Percentiles rank a stretch among this genome's conserved stretches.
These are phyloP conservation scores for Myotis pilosus DNA, from an alignment of 2,797 vertebrate genomes.

Conservation along the genomic window DNA sequence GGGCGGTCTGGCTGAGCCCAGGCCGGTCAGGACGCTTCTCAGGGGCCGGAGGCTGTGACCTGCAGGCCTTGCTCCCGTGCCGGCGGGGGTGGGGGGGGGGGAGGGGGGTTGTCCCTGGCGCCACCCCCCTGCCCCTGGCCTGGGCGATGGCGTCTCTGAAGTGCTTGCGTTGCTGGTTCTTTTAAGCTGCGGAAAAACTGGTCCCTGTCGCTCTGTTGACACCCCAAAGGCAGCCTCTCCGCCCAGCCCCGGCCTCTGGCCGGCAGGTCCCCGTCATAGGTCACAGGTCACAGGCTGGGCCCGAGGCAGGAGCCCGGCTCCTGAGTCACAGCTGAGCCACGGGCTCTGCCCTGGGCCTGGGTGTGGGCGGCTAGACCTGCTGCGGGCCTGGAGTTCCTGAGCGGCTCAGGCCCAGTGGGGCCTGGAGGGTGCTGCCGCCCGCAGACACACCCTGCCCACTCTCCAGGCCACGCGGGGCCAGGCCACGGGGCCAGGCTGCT, in stretches of 20 bases:
- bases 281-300: too few species aligned
- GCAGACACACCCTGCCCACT: not conserved
- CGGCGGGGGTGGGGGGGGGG: not conserved
- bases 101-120: not conserved
- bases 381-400: not conserved
- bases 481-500: rapidly evolving
- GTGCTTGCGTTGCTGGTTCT: not conserved
- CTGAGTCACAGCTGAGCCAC: not conserved
- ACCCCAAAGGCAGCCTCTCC: not conserved
- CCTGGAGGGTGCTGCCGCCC: not conserved
- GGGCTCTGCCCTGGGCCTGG: not conserved
- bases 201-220: not conserved
- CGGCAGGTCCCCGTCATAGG: too few species aligned
- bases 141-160: not conserved
- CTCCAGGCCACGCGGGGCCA: rapidly evolving
- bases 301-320: not conserved
- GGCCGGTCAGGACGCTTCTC: rapidly evolving
- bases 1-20: rapidly evolving
- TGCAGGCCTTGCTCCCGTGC: rapidly evolving
- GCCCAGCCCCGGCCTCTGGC: not conserved
- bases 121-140: not conserved
- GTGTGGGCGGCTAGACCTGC: not conserved
- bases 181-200: not conserved
- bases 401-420: too few species aligned
- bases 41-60: rapidly evolving